Conservation (phyloP, 2,113 vertebrate genomes). For the Phrynosoma blainvillii region DNA sequence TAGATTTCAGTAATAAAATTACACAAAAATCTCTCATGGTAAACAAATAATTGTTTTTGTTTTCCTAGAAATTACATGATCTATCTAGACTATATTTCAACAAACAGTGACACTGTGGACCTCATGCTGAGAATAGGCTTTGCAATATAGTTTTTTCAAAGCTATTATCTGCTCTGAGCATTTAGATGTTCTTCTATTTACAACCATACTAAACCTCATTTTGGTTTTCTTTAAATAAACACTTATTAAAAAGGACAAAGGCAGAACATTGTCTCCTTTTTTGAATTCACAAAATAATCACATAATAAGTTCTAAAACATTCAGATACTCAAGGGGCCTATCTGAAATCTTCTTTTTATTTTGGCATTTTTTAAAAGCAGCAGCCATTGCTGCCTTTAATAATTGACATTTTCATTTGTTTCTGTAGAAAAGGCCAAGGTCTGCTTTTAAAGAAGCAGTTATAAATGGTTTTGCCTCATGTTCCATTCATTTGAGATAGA, state of each 20-base stretch:
- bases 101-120: background rate
- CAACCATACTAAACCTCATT: conserved; percentile 15
- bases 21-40: background rate
- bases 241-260: conserved; percentile 30
- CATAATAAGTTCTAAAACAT: background rate
- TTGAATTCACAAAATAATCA: conserved; percentile 6
- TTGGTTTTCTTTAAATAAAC: conserved; percentile 34
- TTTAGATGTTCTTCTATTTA: conserved; percentile 6
- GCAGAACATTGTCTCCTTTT: background rate
- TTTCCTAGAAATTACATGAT: conserved; percentile 26
- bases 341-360: conserved; percentile 10
- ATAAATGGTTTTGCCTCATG: background rate
- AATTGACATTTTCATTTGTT: background rate
- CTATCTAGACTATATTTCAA: conserved; percentile 27
- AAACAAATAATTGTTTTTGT: conserved; percentile 41
- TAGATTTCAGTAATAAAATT: conserved; percentile 12
- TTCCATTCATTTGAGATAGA: background rate
- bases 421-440: background rate
- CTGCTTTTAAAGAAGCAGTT: background rate
- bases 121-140: conserved; percentile 31
- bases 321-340: background rate
- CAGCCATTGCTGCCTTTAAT: background rate
- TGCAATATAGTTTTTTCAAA: conserved; percentile 23
- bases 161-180: background rate
- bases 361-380: background rate